Evolutionary conservation across 2,888 invertebrate genomes (phyloP).

Genomic region (Ctena decussata): DNA sequence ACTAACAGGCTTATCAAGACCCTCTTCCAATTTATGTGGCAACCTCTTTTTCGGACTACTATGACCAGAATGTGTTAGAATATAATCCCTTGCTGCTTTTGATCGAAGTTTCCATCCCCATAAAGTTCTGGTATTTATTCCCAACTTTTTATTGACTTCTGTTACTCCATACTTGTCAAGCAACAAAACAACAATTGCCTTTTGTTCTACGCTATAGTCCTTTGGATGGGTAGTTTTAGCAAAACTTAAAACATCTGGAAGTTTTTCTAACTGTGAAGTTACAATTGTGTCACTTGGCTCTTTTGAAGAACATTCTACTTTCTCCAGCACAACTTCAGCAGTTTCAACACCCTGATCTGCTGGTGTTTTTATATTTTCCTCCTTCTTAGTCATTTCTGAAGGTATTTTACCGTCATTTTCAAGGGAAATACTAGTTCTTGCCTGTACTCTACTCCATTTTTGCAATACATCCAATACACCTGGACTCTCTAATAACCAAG

Average conservation of each 20-base stretch:
- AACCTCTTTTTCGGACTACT: not conserved
- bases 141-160: constrained; percentile 48
- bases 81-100: constrained; percentile 27
- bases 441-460: constrained; percentile 50
- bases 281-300: not conserved
- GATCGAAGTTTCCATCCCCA: constrained; percentile 56
- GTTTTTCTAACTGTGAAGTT: not conserved
- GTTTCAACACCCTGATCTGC: not conserved
- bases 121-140: constrained; percentile 56
- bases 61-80: constrained; percentile 29
- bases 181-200: constrained; percentile 53
- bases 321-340: not conserved
- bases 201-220: constrained; percentile 57
- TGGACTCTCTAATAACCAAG: constrained; percentile 52
- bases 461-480: constrained; percentile 44
- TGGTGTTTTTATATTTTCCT: not conserved
- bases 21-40: not conserved
- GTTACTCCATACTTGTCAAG: constrained; percentile 48
- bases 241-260: constrained; percentile 52
- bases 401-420: constrained; percentile 7
- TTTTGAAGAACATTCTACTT: not conserved
- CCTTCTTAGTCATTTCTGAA: not conserved
- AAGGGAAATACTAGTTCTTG: not conserved
- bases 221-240: constrained; percentile 35
- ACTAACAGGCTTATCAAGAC: not conserved